A percentile compares a stretch with the other conserved stretches of the same genome.
Conservation (phyloP, 2,797 vertebrate genomes). For the Apogon hyalosoma region DNA sequence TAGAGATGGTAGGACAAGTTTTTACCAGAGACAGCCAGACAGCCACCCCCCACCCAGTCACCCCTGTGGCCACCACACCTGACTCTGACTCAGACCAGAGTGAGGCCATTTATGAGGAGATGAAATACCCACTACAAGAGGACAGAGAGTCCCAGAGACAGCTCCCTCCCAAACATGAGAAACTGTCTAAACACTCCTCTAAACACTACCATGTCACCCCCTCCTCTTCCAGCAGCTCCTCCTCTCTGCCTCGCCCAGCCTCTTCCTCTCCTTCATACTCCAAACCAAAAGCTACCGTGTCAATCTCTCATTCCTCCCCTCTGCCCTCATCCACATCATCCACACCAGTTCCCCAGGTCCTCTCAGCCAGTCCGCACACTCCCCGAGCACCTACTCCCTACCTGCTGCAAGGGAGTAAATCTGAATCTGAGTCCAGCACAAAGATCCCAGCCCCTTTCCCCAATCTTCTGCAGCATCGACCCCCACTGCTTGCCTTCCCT, state of each 20-base stretch:
- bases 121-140: slow-evolving; percentile 91
- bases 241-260: slow-evolving; percentile 76
- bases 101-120: slow-evolving; percentile 95
- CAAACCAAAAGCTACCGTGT: slow-evolving; percentile 83
- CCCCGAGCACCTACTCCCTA: slow-evolving; percentile 88
- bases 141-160: slow-evolving; percentile 81
- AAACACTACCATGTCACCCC: slow-evolving; percentile 81
- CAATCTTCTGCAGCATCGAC: slow-evolving; percentile 92
- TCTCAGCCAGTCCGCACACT: slow-evolving; percentile 84
- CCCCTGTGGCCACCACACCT: slow-evolving; percentile 82
- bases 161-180: slow-evolving; percentile 79
- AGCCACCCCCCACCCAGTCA: slow-evolving; percentile 81
- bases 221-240: slow-evolving; percentile 74
- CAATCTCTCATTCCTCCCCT: slow-evolving; percentile 85
- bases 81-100: slow-evolving; percentile 94
- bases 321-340: slow-evolving; percentile 83
- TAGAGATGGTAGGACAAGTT: slow-evolving; percentile 94
- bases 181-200: slow-evolving; percentile 68
- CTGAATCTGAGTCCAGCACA: slow-evolving; percentile 81
- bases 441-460: slow-evolving; percentile 94
- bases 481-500: slow-evolving; percentile 91
- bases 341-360: slow-evolving; percentile 81
- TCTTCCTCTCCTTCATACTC: slow-evolving; percentile 85
- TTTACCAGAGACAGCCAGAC: slow-evolving; percentile 85
- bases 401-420: slow-evolving; percentile 82